A percentile compares a stretch with the other conserved stretches of the same genome.
These are phyloP conservation scores for Platysternon megacephalum DNA, from an alignment of 2,113 vertebrate species.

Conservation along the genomic window DNA sequence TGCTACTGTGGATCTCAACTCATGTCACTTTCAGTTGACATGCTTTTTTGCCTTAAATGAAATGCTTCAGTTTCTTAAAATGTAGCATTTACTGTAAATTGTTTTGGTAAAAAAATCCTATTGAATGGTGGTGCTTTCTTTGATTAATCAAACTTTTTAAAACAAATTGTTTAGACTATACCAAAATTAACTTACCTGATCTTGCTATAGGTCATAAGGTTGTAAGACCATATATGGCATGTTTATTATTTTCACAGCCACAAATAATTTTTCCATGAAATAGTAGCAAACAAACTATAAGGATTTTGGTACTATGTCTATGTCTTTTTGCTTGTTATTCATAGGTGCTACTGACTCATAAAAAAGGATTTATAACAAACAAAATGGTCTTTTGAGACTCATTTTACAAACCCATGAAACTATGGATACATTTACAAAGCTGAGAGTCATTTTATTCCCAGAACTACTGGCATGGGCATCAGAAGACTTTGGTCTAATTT, in stretches of 20 bases:
- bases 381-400: neutral
- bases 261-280: neutral
- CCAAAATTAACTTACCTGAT: neutral
- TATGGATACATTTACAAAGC: neutral
- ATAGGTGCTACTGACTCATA: neutral
- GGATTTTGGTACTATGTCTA: too few relatives aligned
- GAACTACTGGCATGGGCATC: fast-evolving
- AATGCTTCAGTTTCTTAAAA: neutral
- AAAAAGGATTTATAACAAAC: neutral
- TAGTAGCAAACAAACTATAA: neutral
- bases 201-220: too few relatives aligned
- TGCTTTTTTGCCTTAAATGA: neutral
- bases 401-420: neutral
- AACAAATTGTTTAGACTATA: neutral
- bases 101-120: neutral
- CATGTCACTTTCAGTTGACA: neutral
- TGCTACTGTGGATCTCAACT: neutral
- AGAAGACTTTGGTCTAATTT: too few relatives aligned
- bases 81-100: neutral
- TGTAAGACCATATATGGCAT: neutral
- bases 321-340: neutral
- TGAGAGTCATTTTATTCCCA: neutral
- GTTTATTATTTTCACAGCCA: neutral
- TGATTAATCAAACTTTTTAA: neutral
- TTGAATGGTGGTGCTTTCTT: neutral